These are phyloP conservation scores for Micoletzkya japonica DNA, from an alignment of 2,888 invertebrate genomes.

Conservation along the genomic window DNA sequence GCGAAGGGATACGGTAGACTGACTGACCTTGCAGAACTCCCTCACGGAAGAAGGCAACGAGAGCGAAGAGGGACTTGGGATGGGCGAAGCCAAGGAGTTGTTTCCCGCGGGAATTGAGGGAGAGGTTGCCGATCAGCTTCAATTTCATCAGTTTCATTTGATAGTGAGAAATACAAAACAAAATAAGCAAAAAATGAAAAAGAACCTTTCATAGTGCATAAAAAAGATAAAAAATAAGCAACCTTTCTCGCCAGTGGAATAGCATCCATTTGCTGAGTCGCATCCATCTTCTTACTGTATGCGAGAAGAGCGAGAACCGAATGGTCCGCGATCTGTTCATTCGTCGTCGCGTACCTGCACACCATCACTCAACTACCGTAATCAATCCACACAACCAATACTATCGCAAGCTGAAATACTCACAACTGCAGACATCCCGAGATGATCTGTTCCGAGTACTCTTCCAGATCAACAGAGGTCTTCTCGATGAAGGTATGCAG, in stretches of 20 bases:
- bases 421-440: slow-evolving; percentile 21
- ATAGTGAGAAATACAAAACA: neutral
- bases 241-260: slow-evolving; percentile 37
- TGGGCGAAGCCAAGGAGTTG: slow-evolving; percentile 48
- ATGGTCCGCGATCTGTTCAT: slow-evolving; percentile 76
- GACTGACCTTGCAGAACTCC: slow-evolving; percentile 74
- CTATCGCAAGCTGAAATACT: neutral
- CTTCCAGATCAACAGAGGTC: slow-evolving; percentile 32
- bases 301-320: slow-evolving; percentile 89
- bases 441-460: slow-evolving; percentile 19
- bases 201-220: neutral
- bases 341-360: slow-evolving; percentile 5
- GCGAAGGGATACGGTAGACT: neutral
- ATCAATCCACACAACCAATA: neutral
- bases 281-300: slow-evolving; percentile 74
- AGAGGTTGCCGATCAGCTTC: slow-evolving; percentile 13
- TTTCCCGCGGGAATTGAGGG: slow-evolving; percentile 25
- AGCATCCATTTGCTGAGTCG: slow-evolving; percentile 26
- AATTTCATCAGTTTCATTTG: slow-evolving; percentile 2
- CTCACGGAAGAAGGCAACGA: slow-evolving; percentile 91
- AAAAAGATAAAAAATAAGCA: neutral
- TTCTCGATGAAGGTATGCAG: slow-evolving; percentile 47
- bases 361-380: neutral
- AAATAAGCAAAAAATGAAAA: neutral
- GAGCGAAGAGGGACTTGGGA: slow-evolving; percentile 81